Evolutionary conservation across 2,888 invertebrate species (phyloP), one percentile per base, ranked within the genome.

Genomic region (Tyria jacobaeae): DNA sequence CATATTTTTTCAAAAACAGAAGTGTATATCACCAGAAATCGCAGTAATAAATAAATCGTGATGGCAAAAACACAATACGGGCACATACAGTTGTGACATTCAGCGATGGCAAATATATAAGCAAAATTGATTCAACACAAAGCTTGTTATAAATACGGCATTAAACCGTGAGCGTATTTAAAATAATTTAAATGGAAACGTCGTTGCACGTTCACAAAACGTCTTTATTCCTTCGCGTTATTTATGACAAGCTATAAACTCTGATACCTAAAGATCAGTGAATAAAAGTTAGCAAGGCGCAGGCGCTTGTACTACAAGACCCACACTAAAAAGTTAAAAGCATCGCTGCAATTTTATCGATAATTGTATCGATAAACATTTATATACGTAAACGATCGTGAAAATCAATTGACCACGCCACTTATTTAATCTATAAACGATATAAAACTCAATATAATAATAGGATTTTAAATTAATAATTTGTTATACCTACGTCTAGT

Each of bases 171-270:
- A 77, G 81, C 81, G 85, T 87, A 89, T 89, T 84, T 89, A 88
- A 89, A 88, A 88, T 89, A 89, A 90, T 89, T 90, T 88, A 89
- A 91, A 91, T 90, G 88, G 87, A 89, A 91, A 87, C 84, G 87
- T 85, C 84, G 82, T 79, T 81, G 73, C 74, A 72, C 79, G 84
- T 84, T 84, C 84, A 91, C 87, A 89, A 88, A 91, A 92, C 90
- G 88, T 91, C 92, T 92, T 91, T 92, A 92, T 92, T 84, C 88
- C 79, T 81, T 77, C 76, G 73, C 70, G 70, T 89, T 83, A 91
- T 93, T 92, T 93, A 93, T 86, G 89, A 80, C 66, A 65, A 76
- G 83, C 86, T 75, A 87, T 93, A 92, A 93, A 93, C 81, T 85
- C 78, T 72, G 76, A 85, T 86, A 90, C 87, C 87, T 89, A 87